Conservation (phyloP, 2,113 vertebrate genomes). For the Siniperca chuatsi region DNA sequence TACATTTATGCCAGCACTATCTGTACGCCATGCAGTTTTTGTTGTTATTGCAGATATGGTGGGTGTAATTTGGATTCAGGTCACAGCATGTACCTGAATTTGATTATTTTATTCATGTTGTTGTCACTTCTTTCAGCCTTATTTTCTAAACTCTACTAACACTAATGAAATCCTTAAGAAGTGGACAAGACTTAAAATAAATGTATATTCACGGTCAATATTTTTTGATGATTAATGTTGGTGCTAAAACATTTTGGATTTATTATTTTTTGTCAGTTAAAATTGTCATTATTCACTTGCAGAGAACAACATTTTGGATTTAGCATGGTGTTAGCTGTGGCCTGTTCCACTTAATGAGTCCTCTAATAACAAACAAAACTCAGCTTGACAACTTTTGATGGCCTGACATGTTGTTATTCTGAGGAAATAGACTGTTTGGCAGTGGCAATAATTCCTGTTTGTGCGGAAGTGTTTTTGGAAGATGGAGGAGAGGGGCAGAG, state of each 20-base stretch:
- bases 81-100: conserved; percentile 6
- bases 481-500: conserved; percentile 50
- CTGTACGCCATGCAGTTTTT: conserved; percentile 7
- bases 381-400: conserved; percentile 26
- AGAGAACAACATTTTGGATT: conserved; percentile 18
- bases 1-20: conserved; percentile 8
- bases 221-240: not conserved
- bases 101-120: not conserved
- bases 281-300: not conserved
- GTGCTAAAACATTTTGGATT: not conserved
- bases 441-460: conserved; percentile 59
- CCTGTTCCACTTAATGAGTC: conserved; percentile 40
- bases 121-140: not conserved
- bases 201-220: not conserved
- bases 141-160: not conserved
- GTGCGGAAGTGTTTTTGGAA: conserved; percentile 63
- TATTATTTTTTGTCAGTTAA: conserved; percentile 7
- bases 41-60: conserved; percentile 5
- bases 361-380: conserved; percentile 50
- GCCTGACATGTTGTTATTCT: conserved; percentile 43
- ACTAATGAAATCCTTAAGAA: not conserved
- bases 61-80: conserved; percentile 9
- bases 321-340: not conserved
- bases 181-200: not conserved
- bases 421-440: conserved; percentile 41